Evolutionary conservation across 2,888 invertebrate species (phyloP).

Genomic region (Andrena bicolor): DNA sequence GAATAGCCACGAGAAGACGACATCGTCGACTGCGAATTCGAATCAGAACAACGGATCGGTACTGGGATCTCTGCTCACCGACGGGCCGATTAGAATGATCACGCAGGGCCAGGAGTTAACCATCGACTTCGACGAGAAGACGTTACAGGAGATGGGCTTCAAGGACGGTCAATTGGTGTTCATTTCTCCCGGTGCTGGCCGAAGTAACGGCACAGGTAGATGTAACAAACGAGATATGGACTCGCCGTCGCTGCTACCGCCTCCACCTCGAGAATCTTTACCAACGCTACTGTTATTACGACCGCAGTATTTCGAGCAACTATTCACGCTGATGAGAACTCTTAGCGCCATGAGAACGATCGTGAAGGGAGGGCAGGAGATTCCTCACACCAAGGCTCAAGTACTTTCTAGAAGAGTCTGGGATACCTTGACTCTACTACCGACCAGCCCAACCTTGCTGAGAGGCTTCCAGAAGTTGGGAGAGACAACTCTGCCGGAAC

Average conservation of each 20-base stretch:
- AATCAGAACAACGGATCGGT: slow-evolving; percentile 85
- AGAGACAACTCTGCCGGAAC: slow-evolving; percentile 89
- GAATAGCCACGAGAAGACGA: slow-evolving; percentile 77
- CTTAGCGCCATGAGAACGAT: slow-evolving; percentile 94
- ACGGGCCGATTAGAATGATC: slow-evolving; percentile 96
- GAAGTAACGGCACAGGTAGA: slow-evolving; percentile 85
- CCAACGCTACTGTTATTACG: slow-evolving; percentile 94
- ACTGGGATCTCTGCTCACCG: slow-evolving; percentile 90
- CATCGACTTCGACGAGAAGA: slow-evolving; percentile 96
- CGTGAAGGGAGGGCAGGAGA: slow-evolving; percentile 89
- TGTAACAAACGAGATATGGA: slow-evolving; percentile 89
- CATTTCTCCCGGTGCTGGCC: slow-evolving; percentile 94
- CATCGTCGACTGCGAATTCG: slow-evolving; percentile 64
- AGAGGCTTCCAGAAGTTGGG: slow-evolving; percentile 93
- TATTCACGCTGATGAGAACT: slow-evolving; percentile 96
- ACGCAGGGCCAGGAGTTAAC: slow-evolving; percentile 97
- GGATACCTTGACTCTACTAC: slow-evolving; percentile 96
- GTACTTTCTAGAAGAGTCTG: slow-evolving; percentile 94
- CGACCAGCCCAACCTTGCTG: slow-evolving; percentile 94
- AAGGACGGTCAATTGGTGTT: slow-evolving; percentile 97
- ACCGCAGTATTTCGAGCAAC: slow-evolving; percentile 95
- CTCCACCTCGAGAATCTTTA: slow-evolving; percentile 93
- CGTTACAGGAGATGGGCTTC: slow-evolving; percentile 95
- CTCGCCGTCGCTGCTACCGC: slow-evolving; percentile 94
- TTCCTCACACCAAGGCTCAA: slow-evolving; percentile 95